Conservation (phyloP, 2,113 vertebrate genomes). For the Larimichthys polyactis region DNA sequence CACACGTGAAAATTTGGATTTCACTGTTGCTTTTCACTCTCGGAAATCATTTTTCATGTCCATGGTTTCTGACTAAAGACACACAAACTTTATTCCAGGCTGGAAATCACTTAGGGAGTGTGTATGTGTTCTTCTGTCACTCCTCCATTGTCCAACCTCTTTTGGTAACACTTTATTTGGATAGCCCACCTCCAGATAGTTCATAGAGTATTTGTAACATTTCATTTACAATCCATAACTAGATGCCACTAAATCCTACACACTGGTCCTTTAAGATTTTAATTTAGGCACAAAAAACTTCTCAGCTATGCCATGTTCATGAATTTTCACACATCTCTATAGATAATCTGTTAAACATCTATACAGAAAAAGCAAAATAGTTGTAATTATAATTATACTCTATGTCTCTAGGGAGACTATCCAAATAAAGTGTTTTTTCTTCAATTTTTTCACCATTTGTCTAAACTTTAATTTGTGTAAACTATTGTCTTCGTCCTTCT, state of each 20-base stretch:
- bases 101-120: not conserved
- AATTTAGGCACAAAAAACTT: too few relatives aligned
- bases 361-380: too few relatives aligned
- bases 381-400: too few relatives aligned
- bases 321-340: too few relatives aligned
- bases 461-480: not conserved
- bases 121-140: not conserved
- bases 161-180: not conserved
- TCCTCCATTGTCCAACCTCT: not conserved
- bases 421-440: not conserved
- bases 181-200: too few relatives aligned
- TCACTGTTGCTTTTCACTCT: not conserved
- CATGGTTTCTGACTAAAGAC: not conserved
- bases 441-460: not conserved
- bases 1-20: constrained; percentile 10
- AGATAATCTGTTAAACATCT: too few relatives aligned
- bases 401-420: too few relatives aligned
- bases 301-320: too few relatives aligned
- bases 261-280: too few relatives aligned
- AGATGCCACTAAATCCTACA: too few relatives aligned
- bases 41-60: constrained; percentile 18
- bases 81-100: constrained; percentile 3
- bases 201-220: too few relatives aligned
- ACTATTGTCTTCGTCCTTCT: not conserved
- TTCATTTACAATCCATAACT: too few relatives aligned